Base-by-base conservation (phyloP, 2,113 vertebrate species). In the Otocyon megalotis region DNA sequence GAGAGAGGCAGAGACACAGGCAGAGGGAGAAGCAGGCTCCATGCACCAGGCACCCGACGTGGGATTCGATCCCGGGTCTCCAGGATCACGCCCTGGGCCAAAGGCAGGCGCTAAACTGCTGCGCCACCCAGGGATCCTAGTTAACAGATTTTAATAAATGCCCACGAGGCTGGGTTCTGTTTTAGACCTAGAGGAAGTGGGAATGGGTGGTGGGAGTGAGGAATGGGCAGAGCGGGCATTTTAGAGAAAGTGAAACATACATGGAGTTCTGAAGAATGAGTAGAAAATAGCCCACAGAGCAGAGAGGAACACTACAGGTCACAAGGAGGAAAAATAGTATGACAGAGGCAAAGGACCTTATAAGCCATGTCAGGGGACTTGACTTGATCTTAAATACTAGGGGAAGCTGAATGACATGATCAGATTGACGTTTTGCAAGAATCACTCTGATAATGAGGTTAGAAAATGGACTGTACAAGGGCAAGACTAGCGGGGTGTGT, bases 141-240 rank as follows among this genome's bases (percentile, higher is more conserved):
- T 82, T 86, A 79, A 43, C 2, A 63, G 35, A 80, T 96, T 56
- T 89, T 92, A 35, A 53, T 94, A 32, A 92, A 48, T 96, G 48
- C 19, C 60, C 32, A 7, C 50, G 37, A 35, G 15, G 5, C 48
- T 50, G 53, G 4, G 4, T 90, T 96, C 35, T 76, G 13, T 30
- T 92, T 84, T 60, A 97, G 58, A 86, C 17, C 30, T 67, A 20
- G 58, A 13, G 9, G 26, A 24, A 43, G 26, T 79, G 56, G 48
- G 62, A 32, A 54, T 17, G 12, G 58, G 50, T 56, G 15, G 3
- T 83, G 28, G 32, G 50, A 17, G 1, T 91, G 48, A 58, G 26
- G 74, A 92, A 54, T 48, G 17, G 30, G 9, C 35, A 74, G 37
- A 84, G 87, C 71, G 81, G 62, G 60, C 80, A 14, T 67, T 43